Conservation (phyloP, 92 coral and sea anemone genomes). For the Heteractis magnifica region DNA sequence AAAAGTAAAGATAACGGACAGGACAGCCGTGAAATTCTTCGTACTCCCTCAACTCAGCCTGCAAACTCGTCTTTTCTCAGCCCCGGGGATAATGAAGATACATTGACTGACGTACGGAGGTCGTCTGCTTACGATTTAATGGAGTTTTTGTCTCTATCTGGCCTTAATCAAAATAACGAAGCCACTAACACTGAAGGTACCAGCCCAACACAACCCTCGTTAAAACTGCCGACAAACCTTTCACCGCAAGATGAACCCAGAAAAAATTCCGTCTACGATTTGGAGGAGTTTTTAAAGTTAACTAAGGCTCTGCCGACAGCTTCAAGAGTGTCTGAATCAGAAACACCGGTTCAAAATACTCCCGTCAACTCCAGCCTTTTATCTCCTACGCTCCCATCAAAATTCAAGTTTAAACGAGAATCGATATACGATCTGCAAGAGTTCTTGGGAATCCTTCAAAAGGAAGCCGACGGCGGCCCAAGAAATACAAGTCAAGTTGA, state of each 20-base stretch:
- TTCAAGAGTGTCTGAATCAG: constrained; percentile 5
- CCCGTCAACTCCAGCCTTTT: background rate
- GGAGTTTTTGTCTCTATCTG: constrained; percentile 68
- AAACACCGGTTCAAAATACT: background rate
- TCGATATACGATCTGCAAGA: constrained; percentile 62
- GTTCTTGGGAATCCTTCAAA: constrained; percentile 57
- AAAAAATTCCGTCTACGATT: constrained; percentile 65
- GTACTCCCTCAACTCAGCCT: too few relatives aligned
- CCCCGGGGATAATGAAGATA: background rate
- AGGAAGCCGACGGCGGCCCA: constrained; percentile 39
- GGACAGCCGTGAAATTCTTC: background rate
- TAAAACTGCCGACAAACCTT: background rate
- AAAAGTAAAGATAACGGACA: constrained; percentile 15
- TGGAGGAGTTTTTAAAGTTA: constrained; percentile 58
- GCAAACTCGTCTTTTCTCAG: constrained; percentile 1
- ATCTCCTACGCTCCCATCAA: constrained; percentile 20
- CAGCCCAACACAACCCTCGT: background rate
- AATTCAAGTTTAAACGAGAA: constrained; percentile 34
- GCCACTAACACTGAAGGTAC: background rate
- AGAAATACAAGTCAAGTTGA: background rate
- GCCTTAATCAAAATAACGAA: constrained; percentile 25
- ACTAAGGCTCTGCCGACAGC: background rate
- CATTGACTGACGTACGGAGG: constrained; percentile 34
- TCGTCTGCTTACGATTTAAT: constrained; percentile 67
- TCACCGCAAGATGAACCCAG: constrained; percentile 19